Evolutionary conservation across 2,888 invertebrate genomes (phyloP).

Genomic region (Heteromyza rotundicornis): DNA sequence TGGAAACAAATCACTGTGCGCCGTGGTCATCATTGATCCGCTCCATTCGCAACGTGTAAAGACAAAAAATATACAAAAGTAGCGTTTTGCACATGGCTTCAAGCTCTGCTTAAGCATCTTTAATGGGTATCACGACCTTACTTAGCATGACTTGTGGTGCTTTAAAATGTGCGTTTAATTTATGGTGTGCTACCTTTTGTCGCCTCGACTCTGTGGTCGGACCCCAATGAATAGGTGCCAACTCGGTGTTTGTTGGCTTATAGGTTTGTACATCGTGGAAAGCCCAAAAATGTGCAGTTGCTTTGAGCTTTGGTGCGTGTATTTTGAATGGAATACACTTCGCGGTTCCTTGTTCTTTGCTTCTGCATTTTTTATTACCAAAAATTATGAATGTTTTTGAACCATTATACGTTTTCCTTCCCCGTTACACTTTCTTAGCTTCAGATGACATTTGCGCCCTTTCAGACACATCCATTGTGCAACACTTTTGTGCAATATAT

Average conservation of each 20-base stretch:
- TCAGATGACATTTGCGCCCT: no score
- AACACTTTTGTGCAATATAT: no score
- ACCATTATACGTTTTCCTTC: neutral
- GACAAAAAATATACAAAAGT: neutral
- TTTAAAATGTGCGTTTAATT: constrained; percentile 23
- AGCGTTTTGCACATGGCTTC: neutral
- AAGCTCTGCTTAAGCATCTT: neutral
- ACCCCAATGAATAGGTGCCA: neutral
- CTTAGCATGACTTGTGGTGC: constrained; percentile 20
- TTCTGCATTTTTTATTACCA: neutral
- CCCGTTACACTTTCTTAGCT: no score
- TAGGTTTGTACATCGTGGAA: no score
- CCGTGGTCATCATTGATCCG: neutral
- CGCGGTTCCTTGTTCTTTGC: neutral
- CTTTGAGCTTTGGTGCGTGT: neutral
- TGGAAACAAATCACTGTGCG: no score
- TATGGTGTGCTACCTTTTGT: constrained; percentile 24
- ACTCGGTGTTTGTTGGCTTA: no score
- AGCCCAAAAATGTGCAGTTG: neutral
- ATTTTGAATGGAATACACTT: neutral
- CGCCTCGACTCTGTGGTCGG: neutral
- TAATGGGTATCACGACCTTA: constrained; percentile 4
- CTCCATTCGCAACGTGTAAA: neutral
- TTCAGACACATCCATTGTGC: no score
- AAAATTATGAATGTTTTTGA: neutral